Base-by-base conservation (phyloP, 1,140 invertebrate species). In the Macrostomum lignano region DNA sequence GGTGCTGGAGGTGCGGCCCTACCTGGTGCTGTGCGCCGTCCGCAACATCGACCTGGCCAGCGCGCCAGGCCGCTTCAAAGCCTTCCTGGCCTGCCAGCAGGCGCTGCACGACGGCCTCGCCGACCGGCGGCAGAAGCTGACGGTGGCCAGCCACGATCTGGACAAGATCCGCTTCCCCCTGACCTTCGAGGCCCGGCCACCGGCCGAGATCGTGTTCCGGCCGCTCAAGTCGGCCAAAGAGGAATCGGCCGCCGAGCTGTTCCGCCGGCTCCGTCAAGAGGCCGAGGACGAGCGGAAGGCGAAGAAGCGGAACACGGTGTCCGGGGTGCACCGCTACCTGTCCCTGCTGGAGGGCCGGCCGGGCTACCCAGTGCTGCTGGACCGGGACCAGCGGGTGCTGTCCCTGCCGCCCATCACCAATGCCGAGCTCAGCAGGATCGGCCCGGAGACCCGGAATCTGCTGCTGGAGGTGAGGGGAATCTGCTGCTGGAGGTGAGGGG, bases 331-430 rank as follows among this genome's bases (percentile, higher is more conserved):
- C 44, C 63, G 61, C 38, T 74, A 72, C 55, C 49, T 78, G 28
- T 70, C 74, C 46, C 44, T 76, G 17, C 46, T 78, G 23, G 71
- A 74, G 51, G 70, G 69, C 26, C 72, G 73, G 48, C 46, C 60
- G 4, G 41, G 65, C 9, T 76, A 69, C 49, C 69, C 73, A 0
- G 74, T 68, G 46, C 46, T 77, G 17, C 36, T 67, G 33, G 69
- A 73, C 50, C 47, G 54, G 7, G 53, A 53, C 13, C 59, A 61
- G 3, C 60, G 58, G 36, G 69, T 73, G 1, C 68, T 78, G 39
- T 75, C 73, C 14, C 71, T 78, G 46, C 73, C 74, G 31, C 74
- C 74, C 1, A 71, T 78, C 28, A 75, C 73, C 10, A 77, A 77
- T 50, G 67, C 69, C 42, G 71, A 75, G 25, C 55, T 65, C 39